Conservation (phyloP, 2,113 vertebrate genomes). For the Rhinogobius similis region DNA sequence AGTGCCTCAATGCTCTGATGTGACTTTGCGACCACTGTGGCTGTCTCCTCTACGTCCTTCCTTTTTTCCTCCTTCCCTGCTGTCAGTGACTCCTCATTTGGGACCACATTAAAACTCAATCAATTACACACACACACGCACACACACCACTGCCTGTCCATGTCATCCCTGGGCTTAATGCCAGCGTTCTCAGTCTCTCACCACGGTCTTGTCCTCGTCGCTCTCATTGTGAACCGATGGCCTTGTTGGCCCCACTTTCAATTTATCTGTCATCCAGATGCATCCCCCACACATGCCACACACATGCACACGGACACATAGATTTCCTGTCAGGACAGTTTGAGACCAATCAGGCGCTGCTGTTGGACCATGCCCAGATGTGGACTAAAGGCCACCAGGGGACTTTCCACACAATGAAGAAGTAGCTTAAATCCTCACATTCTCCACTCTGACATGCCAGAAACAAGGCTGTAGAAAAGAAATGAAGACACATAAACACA, state of each 20-base stretch:
- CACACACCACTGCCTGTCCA: conserved; percentile 45
- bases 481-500: conserved; percentile 5
- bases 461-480: conserved; percentile 1
- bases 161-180: conserved; percentile 65
- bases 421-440: conserved; percentile 31
- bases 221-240: conserved; percentile 72
- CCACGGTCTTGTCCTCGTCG: conserved; percentile 57
- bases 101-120: conserved; percentile 75
- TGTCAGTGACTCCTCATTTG: conserved; percentile 68
- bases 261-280: conserved; percentile 75
- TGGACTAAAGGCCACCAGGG: conserved; percentile 67
- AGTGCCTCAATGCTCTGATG: conserved; percentile 1
- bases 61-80: conserved; percentile 38
- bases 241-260: conserved; percentile 70
- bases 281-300: conserved; percentile 34
- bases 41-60: conserved; percentile 33
- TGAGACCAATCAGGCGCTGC: conserved; percentile 72
- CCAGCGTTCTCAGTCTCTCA: conserved; percentile 52
- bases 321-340: conserved; percentile 76
- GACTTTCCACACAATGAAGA: conserved; percentile 51
- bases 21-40: conserved; percentile 40
- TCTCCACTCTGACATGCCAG: conserved; percentile 13
- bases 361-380: conserved; percentile 67
- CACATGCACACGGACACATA: conserved; percentile 48
- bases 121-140: conserved; percentile 59